phyloP scores from a whole-genome alignment of 2,797 vertebrate genomes.

The Gobionotothen gibberifrons region DNA sequence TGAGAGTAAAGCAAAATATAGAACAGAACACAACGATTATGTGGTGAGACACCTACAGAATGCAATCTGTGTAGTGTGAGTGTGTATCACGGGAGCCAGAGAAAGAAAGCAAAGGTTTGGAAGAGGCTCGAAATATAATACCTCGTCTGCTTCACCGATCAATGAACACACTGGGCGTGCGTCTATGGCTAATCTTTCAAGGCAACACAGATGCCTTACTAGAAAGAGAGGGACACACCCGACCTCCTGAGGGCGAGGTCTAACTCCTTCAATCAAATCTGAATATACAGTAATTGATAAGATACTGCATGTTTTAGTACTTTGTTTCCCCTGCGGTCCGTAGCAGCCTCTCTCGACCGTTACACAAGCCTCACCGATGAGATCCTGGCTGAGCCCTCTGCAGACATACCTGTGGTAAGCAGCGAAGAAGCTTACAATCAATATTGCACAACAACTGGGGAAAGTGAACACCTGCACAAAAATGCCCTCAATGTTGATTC shows the following conservation, averaged over 20 bases:
- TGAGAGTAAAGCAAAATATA: constrained; percentile 9
- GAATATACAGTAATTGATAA: constrained; percentile 15
- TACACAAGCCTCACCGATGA: constrained; percentile 35
- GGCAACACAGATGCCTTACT: constrained; percentile 13
- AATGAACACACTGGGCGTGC: constrained; percentile 50
- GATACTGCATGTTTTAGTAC: not conserved
- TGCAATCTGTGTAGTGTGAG: constrained; percentile 35
- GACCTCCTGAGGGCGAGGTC: not conserved
- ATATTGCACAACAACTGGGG: constrained; percentile 64
- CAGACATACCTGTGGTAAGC: constrained; percentile 77
- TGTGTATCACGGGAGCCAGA: constrained; percentile 24
- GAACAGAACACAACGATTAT: constrained; percentile 24
- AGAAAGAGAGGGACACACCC: not conserved
- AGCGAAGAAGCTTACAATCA: constrained; percentile 49
- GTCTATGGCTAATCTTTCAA: constrained; percentile 38
- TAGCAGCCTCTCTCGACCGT: constrained; percentile 18
- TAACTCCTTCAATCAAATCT: constrained; percentile 7
- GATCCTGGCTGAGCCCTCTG: constrained; percentile 38
- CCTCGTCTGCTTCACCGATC: constrained; percentile 58
- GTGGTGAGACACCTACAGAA: constrained; percentile 37
- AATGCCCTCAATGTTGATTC: constrained; percentile 39
- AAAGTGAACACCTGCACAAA: constrained; percentile 51
- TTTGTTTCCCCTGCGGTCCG: not conserved
- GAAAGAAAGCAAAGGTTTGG: constrained; percentile 31
- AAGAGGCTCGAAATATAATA: constrained; percentile 64